Conservation (phyloP, 2,113 vertebrate species). For the Beaufortia kweichowensis region DNA sequence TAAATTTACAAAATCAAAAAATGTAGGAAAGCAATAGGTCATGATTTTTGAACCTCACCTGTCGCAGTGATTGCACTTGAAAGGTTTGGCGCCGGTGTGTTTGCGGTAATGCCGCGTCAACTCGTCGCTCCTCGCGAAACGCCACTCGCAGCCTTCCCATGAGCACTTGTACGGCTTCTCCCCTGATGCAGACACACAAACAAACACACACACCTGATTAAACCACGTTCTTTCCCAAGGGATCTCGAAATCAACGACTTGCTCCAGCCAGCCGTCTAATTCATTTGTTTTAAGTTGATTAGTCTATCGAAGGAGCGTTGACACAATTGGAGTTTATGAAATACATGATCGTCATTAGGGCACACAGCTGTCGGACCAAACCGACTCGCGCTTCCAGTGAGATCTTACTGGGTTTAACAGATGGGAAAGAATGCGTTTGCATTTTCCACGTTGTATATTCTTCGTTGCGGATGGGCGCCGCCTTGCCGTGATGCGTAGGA, state of each 20-base stretch:
- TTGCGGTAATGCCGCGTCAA: conserved; percentile 99
- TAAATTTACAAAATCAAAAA: no score
- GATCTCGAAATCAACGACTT: conserved; percentile 8
- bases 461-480: not conserved
- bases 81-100: conserved; percentile 99
- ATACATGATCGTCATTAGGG: conserved; percentile 49
- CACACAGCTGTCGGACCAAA: conserved; percentile 46
- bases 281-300: conserved; percentile 42
- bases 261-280: conserved; percentile 31
- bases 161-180: conserved; percentile 99
- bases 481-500: conserved; percentile 8
- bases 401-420: conserved; percentile 3
- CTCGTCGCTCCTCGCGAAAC: conserved; percentile 98
- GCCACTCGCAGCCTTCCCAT: conserved; percentile 99
- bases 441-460: conserved; percentile 11
- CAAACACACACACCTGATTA: conserved; percentile 39
- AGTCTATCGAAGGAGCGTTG: conserved; percentile 13
- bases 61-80: conserved; percentile 99
- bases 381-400: conserved; percentile 31
- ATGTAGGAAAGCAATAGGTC: no score
- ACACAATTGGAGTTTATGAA: conserved; percentile 54
- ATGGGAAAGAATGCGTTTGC: not conserved
- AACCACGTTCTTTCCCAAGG: conserved; percentile 23
- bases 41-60: conserved; percentile 79
- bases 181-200: conserved; percentile 69